A percentile compares a stretch with the other conserved stretches of the same genome.
These are phyloP conservation scores for Asbolus verrucosus DNA, from an alignment of 1,140 invertebrate genomes.

Conservation along the genomic window DNA sequence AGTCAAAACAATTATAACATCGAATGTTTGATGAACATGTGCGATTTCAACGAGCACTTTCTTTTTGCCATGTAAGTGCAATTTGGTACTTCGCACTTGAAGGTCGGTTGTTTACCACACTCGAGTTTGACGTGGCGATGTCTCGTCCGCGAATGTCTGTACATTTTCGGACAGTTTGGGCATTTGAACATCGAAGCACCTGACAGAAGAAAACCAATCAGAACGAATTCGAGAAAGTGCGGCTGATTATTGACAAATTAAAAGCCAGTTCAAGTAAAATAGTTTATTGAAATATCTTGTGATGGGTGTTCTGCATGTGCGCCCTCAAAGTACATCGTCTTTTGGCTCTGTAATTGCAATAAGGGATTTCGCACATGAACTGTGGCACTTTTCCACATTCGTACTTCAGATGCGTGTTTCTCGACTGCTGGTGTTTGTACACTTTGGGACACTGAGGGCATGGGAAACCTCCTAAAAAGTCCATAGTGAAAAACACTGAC, in stretches of 20 bases:
- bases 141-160: slow-evolving; percentile 68
- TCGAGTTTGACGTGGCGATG: slow-evolving; percentile 74
- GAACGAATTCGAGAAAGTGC: no score
- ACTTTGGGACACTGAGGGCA: slow-evolving; percentile 72
- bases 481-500: slow-evolving; percentile 3
- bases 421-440: slow-evolving; percentile 69
- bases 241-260: no score
- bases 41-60: not conserved
- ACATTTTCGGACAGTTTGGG: slow-evolving; percentile 70
- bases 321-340: slow-evolving; percentile 3
- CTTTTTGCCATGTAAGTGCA: not conserved
- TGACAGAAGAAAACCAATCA: no score
- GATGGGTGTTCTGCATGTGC: slow-evolving; percentile 6
- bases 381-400: slow-evolving; percentile 66
- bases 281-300: no score
- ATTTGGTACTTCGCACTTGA: slow-evolving; percentile 64
- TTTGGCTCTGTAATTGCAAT: slow-evolving; percentile 6
- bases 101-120: slow-evolving; percentile 75
- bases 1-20: no score
- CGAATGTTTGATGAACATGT: no score
- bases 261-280: no score
- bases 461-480: slow-evolving; percentile 61
- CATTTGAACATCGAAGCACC: no score
- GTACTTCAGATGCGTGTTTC: slow-evolving; percentile 73
- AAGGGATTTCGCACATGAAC: slow-evolving; percentile 59